Evolutionary conservation across 2,888 invertebrate species (phyloP).

Genomic region (Eupeodes luniger): DNA sequence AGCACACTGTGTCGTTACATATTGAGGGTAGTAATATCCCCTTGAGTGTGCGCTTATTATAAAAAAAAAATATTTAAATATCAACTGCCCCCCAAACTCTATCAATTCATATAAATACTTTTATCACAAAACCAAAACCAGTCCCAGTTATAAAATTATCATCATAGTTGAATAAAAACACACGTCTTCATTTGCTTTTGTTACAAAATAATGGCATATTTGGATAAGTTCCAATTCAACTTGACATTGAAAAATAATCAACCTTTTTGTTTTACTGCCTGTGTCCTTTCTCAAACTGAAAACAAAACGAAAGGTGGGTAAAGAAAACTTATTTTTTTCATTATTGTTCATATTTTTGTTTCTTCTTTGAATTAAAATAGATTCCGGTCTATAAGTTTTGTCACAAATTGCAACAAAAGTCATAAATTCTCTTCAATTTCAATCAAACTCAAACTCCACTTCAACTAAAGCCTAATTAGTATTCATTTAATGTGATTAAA

Average conservation of each 20-base stretch:
- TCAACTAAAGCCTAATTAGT: constrained; percentile 53
- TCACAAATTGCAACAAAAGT: constrained; percentile 49
- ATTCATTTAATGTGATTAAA: constrained; percentile 43
- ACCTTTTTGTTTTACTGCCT: constrained; percentile 25
- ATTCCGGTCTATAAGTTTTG: constrained; percentile 57
- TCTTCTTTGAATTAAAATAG: constrained; percentile 37
- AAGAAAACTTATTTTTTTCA: constrained; percentile 12
- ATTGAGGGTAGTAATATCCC: too few relatives aligned
- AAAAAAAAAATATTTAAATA: background rate
- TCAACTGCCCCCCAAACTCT: too few relatives aligned
- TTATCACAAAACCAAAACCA: background rate
- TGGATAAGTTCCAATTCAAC: constrained; percentile 63
- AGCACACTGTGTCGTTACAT: too few relatives aligned
- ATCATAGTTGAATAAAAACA: constrained; percentile 42
- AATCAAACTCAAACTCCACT: constrained; percentile 45
- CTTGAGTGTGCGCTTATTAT: too few relatives aligned
- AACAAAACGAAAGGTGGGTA: constrained; percentile 7
- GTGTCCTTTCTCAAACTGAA: constrained; percentile 53
- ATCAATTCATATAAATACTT: background rate
- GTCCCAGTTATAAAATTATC: background rate
- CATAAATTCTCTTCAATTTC: constrained; percentile 65
- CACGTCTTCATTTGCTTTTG: background rate
- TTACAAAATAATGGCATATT: constrained; percentile 18
- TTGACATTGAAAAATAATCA: constrained; percentile 54
- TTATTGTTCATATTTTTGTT: constrained; percentile 12